phyloP scores from a whole-genome alignment of 1,140 invertebrate species.

The Oncopodura yosiiana region DNA sequence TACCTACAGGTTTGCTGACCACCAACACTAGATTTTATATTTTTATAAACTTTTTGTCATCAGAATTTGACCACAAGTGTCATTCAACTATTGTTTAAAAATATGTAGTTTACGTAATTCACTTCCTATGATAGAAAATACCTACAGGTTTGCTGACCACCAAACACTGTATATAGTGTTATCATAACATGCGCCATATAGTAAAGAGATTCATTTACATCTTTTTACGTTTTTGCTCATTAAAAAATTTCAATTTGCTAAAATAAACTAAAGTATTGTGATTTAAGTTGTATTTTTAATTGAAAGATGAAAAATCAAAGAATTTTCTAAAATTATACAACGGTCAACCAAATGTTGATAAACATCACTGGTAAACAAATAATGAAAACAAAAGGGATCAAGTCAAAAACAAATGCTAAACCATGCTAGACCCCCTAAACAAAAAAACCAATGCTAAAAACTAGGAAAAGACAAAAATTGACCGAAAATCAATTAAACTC shows the following conservation, averaged over 20 bases:
- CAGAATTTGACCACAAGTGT: too few species aligned
- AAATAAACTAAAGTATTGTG: slow-evolving; percentile 6
- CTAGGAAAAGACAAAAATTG: background rate
- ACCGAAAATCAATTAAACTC: background rate
- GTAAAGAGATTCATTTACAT: too few species aligned
- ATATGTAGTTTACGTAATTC: too few species aligned
- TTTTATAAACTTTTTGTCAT: too few species aligned
- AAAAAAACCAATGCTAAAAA: background rate
- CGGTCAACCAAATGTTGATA: slow-evolving; percentile 3
- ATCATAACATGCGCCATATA: too few species aligned
- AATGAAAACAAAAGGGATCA: background rate
- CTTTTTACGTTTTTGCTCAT: too few species aligned
- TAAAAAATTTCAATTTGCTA: background rate
- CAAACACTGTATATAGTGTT: too few species aligned
- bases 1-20: too few species aligned
- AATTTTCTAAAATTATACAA: background rate
- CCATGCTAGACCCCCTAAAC: slow-evolving; percentile 16
- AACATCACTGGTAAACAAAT: background rate
- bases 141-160: too few species aligned
- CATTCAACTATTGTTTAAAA: too few species aligned
- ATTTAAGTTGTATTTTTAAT: background rate
- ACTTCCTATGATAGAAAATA: too few species aligned
- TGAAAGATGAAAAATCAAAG: background rate
- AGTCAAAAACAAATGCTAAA: background rate
- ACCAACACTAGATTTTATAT: too few species aligned